Conservation (phyloP, 2,113 vertebrate species). For the Calidris pygmaea region DNA sequence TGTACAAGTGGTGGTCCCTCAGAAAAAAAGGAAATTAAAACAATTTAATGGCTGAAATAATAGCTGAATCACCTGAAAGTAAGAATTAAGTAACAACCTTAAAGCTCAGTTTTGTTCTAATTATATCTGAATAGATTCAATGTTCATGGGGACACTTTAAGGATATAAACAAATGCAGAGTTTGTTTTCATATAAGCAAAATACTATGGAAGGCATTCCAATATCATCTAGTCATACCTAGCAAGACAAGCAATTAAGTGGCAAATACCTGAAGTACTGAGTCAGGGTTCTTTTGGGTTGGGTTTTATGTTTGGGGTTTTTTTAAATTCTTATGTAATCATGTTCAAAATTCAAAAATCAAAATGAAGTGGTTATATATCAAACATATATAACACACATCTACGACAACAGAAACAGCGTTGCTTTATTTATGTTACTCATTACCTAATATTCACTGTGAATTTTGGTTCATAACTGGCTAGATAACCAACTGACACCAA, state of each 20-base stretch:
- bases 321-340: background rate
- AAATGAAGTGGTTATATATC: background rate
- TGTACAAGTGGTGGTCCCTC: conserved; percentile 95
- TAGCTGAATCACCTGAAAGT: background rate
- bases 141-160: background rate
- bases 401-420: background rate
- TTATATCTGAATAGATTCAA: background rate
- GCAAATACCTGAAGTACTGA: background rate
- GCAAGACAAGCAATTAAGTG: background rate
- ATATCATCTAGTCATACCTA: background rate
- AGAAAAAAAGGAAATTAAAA: background rate
- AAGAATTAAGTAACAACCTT: background rate
- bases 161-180: background rate
- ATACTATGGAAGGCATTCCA: background rate
- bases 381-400: background rate
- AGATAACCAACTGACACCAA: background rate
- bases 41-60: background rate
- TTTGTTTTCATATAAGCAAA: background rate
- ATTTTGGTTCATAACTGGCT: background rate
- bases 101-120: background rate
- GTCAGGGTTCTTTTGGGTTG: background rate
- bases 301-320: too few relatives aligned
- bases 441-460: background rate
- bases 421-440: background rate
- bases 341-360: background rate